phyloP scores from a whole-genome alignment of 2,888 invertebrate genomes.

The Volucella inflata region DNA sequence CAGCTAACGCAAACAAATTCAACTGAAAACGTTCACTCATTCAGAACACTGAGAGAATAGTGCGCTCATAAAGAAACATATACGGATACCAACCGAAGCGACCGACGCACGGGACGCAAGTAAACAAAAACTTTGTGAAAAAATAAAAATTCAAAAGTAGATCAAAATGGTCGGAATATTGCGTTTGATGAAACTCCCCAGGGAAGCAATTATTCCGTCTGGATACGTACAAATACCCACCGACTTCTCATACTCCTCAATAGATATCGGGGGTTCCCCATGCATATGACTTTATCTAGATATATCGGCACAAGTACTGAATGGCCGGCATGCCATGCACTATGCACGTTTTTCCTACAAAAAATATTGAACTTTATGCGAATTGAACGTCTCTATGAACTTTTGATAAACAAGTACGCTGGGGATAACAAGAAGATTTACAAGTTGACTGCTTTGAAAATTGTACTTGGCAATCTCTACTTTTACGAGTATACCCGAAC shows the following conservation, averaged over 20 bases:
- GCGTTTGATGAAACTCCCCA: constrained; percentile 69
- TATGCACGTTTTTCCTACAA: no score
- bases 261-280: constrained; percentile 30
- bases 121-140: background rate
- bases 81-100: background rate
- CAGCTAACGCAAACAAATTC: constrained; percentile 48
- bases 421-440: no score
- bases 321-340: no score
- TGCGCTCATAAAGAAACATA: constrained; percentile 14
- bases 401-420: no score
- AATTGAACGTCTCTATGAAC: no score
- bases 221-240: constrained; percentile 62
- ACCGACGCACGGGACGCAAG: background rate
- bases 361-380: no score
- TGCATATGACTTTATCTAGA: background rate
- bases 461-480: no score
- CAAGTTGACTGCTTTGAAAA: no score
- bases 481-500: no score
- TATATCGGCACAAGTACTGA: no score
- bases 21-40: constrained; percentile 44
- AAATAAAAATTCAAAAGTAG: constrained; percentile 34
- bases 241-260: constrained; percentile 59
- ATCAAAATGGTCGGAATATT: constrained; percentile 57
- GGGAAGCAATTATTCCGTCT: constrained; percentile 69
- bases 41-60: constrained; percentile 21